A percentile compares a stretch with the other conserved stretches of the same genome.
These are phyloP conservation scores for Volucella inanis DNA, from an alignment of 2,888 invertebrate species.

Conservation along the genomic window DNA sequence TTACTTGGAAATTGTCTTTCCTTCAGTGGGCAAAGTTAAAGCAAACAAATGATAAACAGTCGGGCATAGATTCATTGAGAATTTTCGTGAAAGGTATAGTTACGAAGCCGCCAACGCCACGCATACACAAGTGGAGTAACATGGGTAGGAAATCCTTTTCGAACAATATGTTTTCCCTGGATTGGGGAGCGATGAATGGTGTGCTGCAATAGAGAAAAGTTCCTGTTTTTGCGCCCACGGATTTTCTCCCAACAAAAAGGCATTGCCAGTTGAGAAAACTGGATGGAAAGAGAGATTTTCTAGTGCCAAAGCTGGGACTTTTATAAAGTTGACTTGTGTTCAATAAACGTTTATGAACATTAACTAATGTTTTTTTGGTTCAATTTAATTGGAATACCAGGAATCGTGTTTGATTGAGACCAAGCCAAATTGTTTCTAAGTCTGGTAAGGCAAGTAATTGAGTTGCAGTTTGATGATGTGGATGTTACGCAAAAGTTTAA, in stretches of 20 bases:
- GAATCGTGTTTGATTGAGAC: no score
- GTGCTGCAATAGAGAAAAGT: neutral
- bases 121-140: slow-evolving; percentile 46
- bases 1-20: neutral
- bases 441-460: no score
- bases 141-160: slow-evolving; percentile 1
- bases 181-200: neutral
- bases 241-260: slow-evolving; percentile 5
- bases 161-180: slow-evolving; percentile 36
- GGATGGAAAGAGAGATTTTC: no score
- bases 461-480: no score
- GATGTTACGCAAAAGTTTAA: no score
- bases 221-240: slow-evolving; percentile 46
- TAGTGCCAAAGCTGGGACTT: no score
- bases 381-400: no score
- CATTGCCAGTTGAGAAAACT: slow-evolving; percentile 33
- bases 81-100: slow-evolving; percentile 30
- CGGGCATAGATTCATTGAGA: slow-evolving; percentile 46
- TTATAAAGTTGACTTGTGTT: no score
- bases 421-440: no score
- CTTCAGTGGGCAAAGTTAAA: neutral
- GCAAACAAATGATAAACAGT: slow-evolving; percentile 25
- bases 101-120: slow-evolving; percentile 26
- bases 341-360: no score
- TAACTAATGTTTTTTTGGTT: no score